Base-by-base conservation (phyloP, 2,113 vertebrate species). In the Oncorhynchus keta region DNA sequence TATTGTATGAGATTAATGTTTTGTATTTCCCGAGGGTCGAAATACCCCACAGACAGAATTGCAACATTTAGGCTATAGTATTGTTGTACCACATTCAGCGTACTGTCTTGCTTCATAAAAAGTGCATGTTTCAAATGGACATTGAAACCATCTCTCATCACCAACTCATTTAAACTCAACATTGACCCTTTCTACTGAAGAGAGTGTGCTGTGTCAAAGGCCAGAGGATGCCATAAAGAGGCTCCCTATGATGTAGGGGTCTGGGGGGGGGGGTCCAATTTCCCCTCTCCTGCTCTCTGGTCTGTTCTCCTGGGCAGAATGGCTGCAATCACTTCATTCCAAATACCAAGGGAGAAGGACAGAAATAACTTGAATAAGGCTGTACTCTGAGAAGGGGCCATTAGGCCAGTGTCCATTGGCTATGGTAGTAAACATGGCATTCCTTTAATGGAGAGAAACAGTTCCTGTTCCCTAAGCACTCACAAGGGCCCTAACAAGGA, bases 331-430 rank as follows among this genome's bases (percentile, higher is more conserved):
- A 84, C 68, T 30, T 78, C 78, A 84, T 74, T 81, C 45, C 72
- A 75, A 76, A 79, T 75, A 81, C 74, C 20, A 69, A 76, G 79
- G 75, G 84, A 89, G 81, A 83, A 45, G 76, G 84, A 78, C 79
- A 79, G 85, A 93, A 91, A 92, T 92, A 87, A 78, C 86, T 45
- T 9, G 28, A 57, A 39, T 75, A 76, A 72, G 73, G 51, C 75
- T 70, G 67, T 68, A 69, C 51, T 85, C 78, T 80, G 81, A 81
- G 76, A 70, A 6, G 76, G 68, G 70, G 57, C 68, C 55, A 79
- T 80, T 85, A 78, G 73, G 68, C 75, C 57, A 79, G 81, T 84
- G 76, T 62, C 75, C 79, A 59, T 16, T 62, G 78, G 72, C 67
- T 55, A 45, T 77, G 80, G 76, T 26, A 62, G 68, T 59, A 69